Conservation (phyloP, 2,113 vertebrate species). For the Cochlearius cochlearius region DNA sequence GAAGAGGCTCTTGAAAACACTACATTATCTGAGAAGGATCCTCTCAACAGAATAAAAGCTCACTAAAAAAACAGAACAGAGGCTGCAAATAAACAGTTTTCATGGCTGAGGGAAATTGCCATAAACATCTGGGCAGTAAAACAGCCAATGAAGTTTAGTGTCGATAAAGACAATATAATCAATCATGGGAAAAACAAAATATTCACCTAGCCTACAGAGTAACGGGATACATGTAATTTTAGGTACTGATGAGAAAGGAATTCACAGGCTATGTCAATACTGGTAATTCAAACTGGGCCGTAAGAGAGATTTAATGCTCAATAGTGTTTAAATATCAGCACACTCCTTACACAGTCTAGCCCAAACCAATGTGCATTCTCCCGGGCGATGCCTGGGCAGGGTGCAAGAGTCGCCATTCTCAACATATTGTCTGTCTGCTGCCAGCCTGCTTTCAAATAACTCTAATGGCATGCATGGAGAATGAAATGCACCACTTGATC, state of each 20-base stretch:
- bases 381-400: neutral
- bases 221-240: neutral
- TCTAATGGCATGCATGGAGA: neutral
- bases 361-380: neutral
- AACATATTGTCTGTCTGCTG: fast-evolving
- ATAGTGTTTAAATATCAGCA: neutral
- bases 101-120: neutral
- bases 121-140: neutral
- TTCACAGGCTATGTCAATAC: neutral
- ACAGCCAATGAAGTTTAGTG: neutral
- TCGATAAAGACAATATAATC: neutral
- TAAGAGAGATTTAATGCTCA: neutral
- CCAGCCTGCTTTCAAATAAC: neutral
- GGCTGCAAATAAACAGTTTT: neutral
- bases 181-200: neutral
- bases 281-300: neutral
- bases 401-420: neutral
- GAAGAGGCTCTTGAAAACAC: neutral
- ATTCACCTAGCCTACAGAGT: neutral
- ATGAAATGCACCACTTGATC: neutral
- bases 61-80: neutral
- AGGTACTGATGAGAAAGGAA: neutral
- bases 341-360: neutral
- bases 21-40: neutral
- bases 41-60: neutral